Conservation (phyloP, 92 coral and sea anemone species). For the Parazoanthus swiftii region DNA sequence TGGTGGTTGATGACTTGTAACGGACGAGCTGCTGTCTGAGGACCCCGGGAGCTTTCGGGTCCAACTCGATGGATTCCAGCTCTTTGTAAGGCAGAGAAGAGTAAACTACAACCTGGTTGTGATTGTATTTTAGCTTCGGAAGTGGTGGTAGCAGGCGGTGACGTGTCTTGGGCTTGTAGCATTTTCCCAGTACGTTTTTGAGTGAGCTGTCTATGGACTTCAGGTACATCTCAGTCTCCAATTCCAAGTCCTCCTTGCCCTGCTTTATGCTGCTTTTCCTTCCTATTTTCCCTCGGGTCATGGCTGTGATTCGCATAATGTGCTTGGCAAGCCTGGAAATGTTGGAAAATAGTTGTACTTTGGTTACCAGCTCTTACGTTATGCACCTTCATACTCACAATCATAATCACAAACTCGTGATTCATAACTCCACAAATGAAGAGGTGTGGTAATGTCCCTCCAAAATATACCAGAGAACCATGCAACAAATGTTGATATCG, state of each 20-base stretch:
- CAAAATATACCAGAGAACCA: too few relatives aligned
- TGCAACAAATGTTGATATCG: too few relatives aligned
- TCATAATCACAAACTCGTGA: not conserved
- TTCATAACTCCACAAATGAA: too few relatives aligned
- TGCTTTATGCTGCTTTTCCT: conserved; percentile 3
- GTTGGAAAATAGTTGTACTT: not conserved
- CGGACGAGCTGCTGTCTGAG: conserved; percentile 52
- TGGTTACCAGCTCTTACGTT: too few relatives aligned
- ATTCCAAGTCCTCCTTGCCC: conserved; percentile 45
- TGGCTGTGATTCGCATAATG: conserved; percentile 62
- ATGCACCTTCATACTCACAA: not conserved
- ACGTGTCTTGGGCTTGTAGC: conserved; percentile 82
- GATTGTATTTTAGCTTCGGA: conserved; percentile 83
- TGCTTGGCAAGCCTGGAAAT: conserved; percentile 72
- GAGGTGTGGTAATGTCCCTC: too few relatives aligned
- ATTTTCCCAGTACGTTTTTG: conserved; percentile 80
- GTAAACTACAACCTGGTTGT: conserved; percentile 90
- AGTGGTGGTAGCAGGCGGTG: conserved; percentile 84
- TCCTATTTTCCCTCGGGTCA: conserved; percentile 47
- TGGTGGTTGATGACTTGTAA: conserved; percentile 41
- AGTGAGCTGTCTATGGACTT: conserved; percentile 57
- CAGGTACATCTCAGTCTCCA: conserved; percentile 29
- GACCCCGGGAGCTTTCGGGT: conserved; percentile 80
- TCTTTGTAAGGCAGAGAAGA: conserved; percentile 89
- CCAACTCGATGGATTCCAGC: conserved; percentile 68